Evolutionary conservation across 2,797 vertebrate genomes (phyloP), one percentile per base, ranked within the genome.

Genomic region (Sebastes reedi): DNA sequence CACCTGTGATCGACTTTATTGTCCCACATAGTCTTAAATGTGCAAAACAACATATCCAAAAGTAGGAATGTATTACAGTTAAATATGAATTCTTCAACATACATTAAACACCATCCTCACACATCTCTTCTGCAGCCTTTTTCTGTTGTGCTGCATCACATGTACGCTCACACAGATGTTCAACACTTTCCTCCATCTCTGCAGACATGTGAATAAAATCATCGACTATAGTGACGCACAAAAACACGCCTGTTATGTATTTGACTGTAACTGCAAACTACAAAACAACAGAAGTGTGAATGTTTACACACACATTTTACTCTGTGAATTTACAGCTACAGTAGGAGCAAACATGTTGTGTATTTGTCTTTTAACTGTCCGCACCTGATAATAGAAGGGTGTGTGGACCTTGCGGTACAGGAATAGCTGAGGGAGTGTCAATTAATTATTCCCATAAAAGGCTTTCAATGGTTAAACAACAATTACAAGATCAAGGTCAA

Each of bases 121-220:
- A 42, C 52, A 12, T 60, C 52, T 66, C 24, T 34, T 2, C n/a
- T 42, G 27, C 22, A 36, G 12, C 56, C 46, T 68, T 69, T 69
- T 10, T 50, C 50, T 30, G 39, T 56, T 34, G 25, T 46, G 55
- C 66, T 67, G 32, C 66, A 66, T 79, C 62, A 68, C 46, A 77
- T 66, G 32, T 66, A 34, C 39, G 70, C 55, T 70, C 5, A 12
- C 52, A 42, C 59, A 66, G 65, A 70, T 77, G 66, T 75, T 72
- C 8, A 52, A 50, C 66, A 81, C 65, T 32, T 46, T 46, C 66
- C 32, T 71, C 67, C 29, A 74, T 61, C 25, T 61, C 27, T 56
- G 60, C 65, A 54, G 66, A 72, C 34, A 67, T 72, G 25, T 72
- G 18, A 59, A 75, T 34, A 75, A 54, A 62, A 59, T 72, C 14